phyloP scores from a whole-genome alignment of 2,888 invertebrate species.

The Autographa pulchrina region DNA sequence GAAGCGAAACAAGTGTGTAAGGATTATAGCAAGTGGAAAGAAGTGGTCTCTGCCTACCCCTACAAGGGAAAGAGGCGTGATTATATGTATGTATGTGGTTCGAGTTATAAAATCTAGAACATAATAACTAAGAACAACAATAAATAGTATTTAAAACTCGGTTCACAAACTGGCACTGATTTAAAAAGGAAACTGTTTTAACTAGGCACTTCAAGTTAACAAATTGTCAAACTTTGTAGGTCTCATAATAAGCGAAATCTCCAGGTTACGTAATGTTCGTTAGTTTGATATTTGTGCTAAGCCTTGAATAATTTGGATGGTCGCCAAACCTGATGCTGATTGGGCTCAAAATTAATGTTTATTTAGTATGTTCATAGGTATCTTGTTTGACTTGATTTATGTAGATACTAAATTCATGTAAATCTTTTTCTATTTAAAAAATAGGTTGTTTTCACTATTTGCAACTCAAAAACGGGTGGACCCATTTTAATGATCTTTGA shows the following conservation, averaged over 20 bases:
- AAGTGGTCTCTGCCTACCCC: no score
- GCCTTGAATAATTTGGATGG: conserved; percentile 3
- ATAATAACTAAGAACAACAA: background rate
- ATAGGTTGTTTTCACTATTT: no score
- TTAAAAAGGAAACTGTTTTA: background rate
- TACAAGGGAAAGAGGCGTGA: no score
- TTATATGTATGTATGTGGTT: no score
- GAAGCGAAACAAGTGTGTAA: no score
- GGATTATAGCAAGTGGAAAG: no score
- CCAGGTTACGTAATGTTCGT: conserved; percentile 10
- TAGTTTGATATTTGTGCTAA: conserved; percentile 4
- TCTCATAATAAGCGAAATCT: conserved; percentile 2
- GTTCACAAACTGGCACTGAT: no score
- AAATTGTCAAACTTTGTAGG: background rate
- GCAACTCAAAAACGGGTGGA: no score
- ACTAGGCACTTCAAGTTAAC: conserved; percentile 1
- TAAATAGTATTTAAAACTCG: background rate
- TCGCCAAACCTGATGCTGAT: conserved; percentile 3
- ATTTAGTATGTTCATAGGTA: background rate
- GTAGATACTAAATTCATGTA: background rate
- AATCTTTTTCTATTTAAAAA: no score
- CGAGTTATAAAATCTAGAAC: background rate
- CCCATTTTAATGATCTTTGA: no score
- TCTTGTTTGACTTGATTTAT: background rate
- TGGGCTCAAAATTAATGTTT: conserved; percentile 2